Percentiles rank a stretch among this genome's conserved stretches.
Conservation (phyloP, 30 jellyfish, hydroid and myxozoan species). For the Calvadosia cruxmelitensis region DNA sequence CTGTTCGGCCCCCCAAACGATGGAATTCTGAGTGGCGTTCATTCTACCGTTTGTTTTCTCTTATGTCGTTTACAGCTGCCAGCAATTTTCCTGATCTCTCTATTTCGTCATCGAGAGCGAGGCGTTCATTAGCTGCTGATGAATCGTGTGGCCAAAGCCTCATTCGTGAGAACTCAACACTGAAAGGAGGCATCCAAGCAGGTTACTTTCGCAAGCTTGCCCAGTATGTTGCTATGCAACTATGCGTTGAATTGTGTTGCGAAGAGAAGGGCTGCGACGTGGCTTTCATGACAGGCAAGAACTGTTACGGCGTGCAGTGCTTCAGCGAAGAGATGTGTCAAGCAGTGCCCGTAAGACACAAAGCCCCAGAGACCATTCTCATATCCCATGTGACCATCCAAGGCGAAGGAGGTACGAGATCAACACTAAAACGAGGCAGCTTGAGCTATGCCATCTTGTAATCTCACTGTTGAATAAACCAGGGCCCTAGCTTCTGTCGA, state of each 20-base stretch:
- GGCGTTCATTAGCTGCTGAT: slow-evolving; percentile 11
- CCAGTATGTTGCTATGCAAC: slow-evolving; percentile 89
- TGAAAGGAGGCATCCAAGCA: slow-evolving; percentile 88
- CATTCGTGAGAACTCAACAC: slow-evolving; percentile 53
- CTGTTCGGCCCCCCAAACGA: too few species aligned
- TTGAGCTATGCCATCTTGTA: too few species aligned
- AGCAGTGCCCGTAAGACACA: slow-evolving; percentile 65
- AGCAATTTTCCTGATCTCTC: background rate
- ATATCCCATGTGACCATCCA: slow-evolving; percentile 85
- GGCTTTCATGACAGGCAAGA: slow-evolving; percentile 91
- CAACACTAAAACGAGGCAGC: too few species aligned
- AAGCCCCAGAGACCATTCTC: slow-evolving; percentile 61
- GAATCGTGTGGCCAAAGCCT: slow-evolving; percentile 91
- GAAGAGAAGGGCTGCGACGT: slow-evolving; percentile 97
- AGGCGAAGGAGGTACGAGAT: slow-evolving; percentile 84
- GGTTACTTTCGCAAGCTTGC: slow-evolving; percentile 95
- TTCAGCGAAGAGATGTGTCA: slow-evolving; percentile 86
- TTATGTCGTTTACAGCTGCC: too few species aligned
- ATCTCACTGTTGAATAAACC: too few species aligned
- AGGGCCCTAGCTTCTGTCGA: too few species aligned
- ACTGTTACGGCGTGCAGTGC: slow-evolving; percentile 94
- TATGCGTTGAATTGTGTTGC: slow-evolving; percentile 86
- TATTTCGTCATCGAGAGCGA: background rate
- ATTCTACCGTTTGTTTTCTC: too few species aligned
- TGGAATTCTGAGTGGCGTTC: too few species aligned